These are phyloP conservation scores for Periphyllus acericola DNA, from an alignment of 2,888 invertebrate species.

Conservation along the genomic window DNA sequence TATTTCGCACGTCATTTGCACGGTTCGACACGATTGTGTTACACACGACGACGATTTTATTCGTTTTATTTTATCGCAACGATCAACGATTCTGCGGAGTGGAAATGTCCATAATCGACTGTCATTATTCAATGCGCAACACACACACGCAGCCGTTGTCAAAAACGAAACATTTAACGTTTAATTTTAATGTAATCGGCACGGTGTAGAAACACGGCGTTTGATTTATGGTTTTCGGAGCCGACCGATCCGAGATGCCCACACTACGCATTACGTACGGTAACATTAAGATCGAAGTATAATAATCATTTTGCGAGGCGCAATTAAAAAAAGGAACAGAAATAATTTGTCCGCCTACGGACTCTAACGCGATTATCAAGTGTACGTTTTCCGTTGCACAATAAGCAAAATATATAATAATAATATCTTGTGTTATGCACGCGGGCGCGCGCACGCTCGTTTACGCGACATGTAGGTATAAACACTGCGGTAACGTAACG, in stretches of 20 bases:
- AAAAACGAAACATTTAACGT: neutral
- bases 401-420: neutral
- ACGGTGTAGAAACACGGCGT: neutral
- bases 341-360: conserved; percentile 44
- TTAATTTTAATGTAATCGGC: neutral
- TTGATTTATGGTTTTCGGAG: neutral
- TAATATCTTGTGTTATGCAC: too few species aligned
- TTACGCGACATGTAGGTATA: too few species aligned
- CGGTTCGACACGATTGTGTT: too few species aligned
- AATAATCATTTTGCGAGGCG: neutral
- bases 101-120: too few species aligned
- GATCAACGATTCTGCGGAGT: too few species aligned
- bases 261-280: neutral
- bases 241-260: neutral
- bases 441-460: too few species aligned
- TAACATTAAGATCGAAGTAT: neutral
- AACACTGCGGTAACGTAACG: neutral
- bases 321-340: conserved; percentile 32
- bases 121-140: neutral
- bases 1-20: too few species aligned
- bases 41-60: too few species aligned
- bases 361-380: neutral
- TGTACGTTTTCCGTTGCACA: neutral
- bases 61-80: too few species aligned
- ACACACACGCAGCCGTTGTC: neutral